Evolutionary conservation across 2,113 vertebrate species (phyloP).

Genomic region (Pteropus alecto): DNA sequence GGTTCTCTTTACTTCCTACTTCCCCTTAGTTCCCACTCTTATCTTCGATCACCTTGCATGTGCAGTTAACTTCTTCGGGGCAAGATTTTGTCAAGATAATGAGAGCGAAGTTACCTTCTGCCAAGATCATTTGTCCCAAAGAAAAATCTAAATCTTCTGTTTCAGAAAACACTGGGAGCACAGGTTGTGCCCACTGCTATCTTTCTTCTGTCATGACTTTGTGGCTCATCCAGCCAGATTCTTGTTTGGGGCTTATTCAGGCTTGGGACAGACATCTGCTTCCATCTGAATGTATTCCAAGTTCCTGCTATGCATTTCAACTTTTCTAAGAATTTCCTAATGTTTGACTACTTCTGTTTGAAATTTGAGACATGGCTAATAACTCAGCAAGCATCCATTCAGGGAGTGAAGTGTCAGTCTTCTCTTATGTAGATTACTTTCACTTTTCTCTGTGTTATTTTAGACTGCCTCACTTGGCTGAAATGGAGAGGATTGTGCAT

Average conservation of each 20-base stretch:
- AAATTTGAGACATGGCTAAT: neutral
- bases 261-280: neutral
- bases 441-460: no score
- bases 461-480: neutral
- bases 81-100: neutral
- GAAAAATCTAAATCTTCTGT: neutral
- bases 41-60: neutral
- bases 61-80: neutral
- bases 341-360: no score
- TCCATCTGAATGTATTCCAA: neutral
- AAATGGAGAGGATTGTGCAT: neutral
- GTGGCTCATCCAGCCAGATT: neutral
- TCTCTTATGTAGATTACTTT: neutral
- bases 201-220: neutral
- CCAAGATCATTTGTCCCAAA: neutral
- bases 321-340: neutral
- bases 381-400: neutral
- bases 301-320: no score
- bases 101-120: neutral
- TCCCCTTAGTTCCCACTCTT: neutral
- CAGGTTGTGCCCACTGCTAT: no score
- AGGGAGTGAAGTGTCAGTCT: neutral
- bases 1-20: fast-evolving
- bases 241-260: no score
- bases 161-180: neutral